Conservation (phyloP, 2,797 vertebrate species). For the Discoglossus pictus region DNA sequence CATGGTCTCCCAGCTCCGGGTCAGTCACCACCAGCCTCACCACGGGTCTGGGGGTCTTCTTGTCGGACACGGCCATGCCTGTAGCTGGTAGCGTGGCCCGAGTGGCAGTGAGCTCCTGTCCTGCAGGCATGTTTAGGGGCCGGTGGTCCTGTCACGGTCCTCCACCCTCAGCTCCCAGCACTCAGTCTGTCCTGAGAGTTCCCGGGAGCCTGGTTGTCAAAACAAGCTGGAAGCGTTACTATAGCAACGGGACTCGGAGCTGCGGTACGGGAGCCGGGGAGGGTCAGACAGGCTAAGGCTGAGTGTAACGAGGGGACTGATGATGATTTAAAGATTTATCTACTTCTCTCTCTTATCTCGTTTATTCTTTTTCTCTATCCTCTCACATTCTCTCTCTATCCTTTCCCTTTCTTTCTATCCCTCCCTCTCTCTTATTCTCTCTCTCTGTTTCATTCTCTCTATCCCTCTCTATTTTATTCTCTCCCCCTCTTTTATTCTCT, state of each 20-base stretch:
- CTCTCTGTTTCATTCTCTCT: no score
- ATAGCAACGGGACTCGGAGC: constrained; percentile 37
- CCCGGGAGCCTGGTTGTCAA: constrained; percentile 19
- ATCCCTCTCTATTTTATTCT: no score
- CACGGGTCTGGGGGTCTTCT: constrained; percentile 12
- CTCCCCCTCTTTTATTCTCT: no score
- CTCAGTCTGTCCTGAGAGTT: neutral
- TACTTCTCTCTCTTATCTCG: no score
- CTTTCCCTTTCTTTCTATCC: no score
- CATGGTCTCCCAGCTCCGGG: constrained; percentile 13
- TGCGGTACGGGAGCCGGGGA: constrained; percentile 1
- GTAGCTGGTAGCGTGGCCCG: constrained; percentile 11
- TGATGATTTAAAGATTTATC: no score
- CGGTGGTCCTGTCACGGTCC: no score
- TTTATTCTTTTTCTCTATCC: no score
- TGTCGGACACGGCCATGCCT: neutral
- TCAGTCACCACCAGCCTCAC: constrained; percentile 34
- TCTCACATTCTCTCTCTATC: no score
- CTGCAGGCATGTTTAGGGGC: constrained; percentile 30
- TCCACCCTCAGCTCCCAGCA: neutral
- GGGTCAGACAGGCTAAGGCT: neutral
- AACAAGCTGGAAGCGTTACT: constrained; percentile 49
- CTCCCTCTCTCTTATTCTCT: no score
- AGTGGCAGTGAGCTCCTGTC: constrained; percentile 53
- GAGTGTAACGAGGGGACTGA: no score